Evolutionary conservation across 2,797 vertebrate genomes (phyloP), one percentile per base, ranked within the genome.

Genomic region (Bucorvus abyssinicus): DNA sequence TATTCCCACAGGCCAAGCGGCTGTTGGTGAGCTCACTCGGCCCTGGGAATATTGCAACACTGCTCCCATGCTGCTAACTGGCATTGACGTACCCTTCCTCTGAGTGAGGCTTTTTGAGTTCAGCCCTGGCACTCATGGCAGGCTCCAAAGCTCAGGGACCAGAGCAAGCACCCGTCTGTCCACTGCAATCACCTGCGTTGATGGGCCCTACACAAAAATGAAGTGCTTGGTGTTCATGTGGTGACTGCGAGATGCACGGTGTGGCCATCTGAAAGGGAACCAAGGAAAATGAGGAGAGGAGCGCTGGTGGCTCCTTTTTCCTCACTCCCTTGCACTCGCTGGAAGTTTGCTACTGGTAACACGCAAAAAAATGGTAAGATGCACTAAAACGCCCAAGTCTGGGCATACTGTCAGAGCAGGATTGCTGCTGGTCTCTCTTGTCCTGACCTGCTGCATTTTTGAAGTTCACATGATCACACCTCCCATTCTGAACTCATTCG

Each of bases 281-380:
- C 65, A 81, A 61, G 27, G 6, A 57, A 61, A 90, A 81, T 0
- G 14, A 20, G 23, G 34, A 89, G 18, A 75, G 12, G 10, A 71
- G 29, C 0, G 0, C 24, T 32, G 5, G 9, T 32, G 11, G 23
- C 14, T 76, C 17, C 29, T 76, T 87, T 18, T 19, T 52, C 9
- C 40, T 74, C 36, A 67, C 17, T 15, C 5, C n/a, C 20, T 69
- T 76, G 11, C 50, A 73, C 6, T 79, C 2, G 0, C 24, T 82
- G 45, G 34, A 55, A 76, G 65, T 76, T 29, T 63, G 29, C 61
- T 91, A 52, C 6, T 34, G 13, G 9, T 87, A 34, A 79, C 18
- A 55, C 3, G 32, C 18, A 30, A 32, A 50, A 47, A 63, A 49
- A 30, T 63, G 23, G 14, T n/a, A 68, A 30, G 19, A 53, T 24